Evolutionary conservation across 2,888 invertebrate genomes (phyloP), one percentile per base, ranked within the genome.

Genomic region (Drosophila paramelanica): DNA sequence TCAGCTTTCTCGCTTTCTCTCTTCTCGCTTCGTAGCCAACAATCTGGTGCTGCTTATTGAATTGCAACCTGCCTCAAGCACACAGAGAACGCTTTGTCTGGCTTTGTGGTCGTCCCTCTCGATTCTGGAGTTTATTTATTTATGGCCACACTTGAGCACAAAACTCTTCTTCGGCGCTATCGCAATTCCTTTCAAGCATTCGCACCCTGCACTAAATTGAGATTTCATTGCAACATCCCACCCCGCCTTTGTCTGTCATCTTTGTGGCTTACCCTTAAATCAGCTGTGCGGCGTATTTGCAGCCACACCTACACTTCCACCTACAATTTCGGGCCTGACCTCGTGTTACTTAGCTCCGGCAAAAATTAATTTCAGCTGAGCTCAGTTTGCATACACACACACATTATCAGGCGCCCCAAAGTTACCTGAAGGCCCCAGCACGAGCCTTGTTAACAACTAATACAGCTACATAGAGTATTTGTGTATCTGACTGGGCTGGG

Each of bases 361-460:
- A 60, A 67, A 78, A 79, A 79, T 77, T 77, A 77, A 77, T 77
- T 74, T 74, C 43, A 66, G 65, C 60, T 74, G 38, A 66, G 60
- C 60, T 69, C n/a, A 31, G 57, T 68, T 69, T 73, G 56, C 47
- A 59, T 49, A 14, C 43, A 33, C 20, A 42, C 47, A 25, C 56
- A 53, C 36, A 14, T 45, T 52, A 20, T 64, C 58, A 36, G 38
- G 20, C 53, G 47, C 51, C 59, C 59, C 8, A 56, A 51, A 56
- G 39, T 57, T 36, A 47, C 51, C 51, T 41, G 42, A 66, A 77
- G 55, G 50, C 45, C 51, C 47, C 45, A 41, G 36, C 27, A 67
- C 55, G 25, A 55, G 60, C 25, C 73, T 45, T 57, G 73, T 72
- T 72, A 56, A 36, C 52, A 66, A 41, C 61, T 45, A 52, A 42